Evolutionary conservation across 2,888 invertebrate genomes (phyloP).

Genomic region (Ochlodes sylvanus): DNA sequence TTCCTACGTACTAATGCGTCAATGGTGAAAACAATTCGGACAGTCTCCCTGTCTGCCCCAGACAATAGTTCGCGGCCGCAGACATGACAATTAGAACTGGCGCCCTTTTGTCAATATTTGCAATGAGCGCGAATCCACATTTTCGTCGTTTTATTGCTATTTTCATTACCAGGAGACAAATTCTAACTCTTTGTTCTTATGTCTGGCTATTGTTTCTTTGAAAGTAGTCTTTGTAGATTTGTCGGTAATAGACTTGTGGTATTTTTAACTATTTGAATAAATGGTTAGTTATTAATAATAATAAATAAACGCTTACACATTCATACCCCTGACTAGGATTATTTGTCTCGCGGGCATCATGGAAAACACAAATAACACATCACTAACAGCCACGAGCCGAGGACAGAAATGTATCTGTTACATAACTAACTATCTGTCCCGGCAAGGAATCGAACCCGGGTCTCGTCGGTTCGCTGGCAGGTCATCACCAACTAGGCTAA

Average conservation of each 20-base stretch:
- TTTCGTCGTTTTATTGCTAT: conserved; percentile 14
- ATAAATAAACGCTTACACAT: too few relatives aligned
- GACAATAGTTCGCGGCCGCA: not conserved
- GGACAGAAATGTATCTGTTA: too few relatives aligned
- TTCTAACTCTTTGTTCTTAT: conserved; percentile 5
- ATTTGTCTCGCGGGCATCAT: too few relatives aligned
- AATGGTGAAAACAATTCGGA: not conserved
- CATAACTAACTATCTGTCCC: too few relatives aligned
- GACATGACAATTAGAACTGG: not conserved
- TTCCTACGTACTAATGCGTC: not conserved
- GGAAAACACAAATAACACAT: too few relatives aligned
- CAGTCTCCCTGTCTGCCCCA: not conserved
- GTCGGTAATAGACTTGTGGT: not conserved
- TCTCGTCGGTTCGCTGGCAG: too few relatives aligned
- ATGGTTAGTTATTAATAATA: not conserved
- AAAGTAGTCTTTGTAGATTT: not conserved
- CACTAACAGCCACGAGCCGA: too few relatives aligned
- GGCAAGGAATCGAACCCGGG: too few relatives aligned
- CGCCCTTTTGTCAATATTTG: conserved; percentile 12
- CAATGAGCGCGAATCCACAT: not conserved
- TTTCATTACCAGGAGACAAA: conserved; percentile 16
- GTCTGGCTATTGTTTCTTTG: not conserved
- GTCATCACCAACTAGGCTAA: too few relatives aligned
- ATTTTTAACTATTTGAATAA: not conserved
- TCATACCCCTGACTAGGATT: too few relatives aligned